phyloP scores from a whole-genome alignment of 2,888 invertebrate genomes.

The Cabera pusaria region DNA sequence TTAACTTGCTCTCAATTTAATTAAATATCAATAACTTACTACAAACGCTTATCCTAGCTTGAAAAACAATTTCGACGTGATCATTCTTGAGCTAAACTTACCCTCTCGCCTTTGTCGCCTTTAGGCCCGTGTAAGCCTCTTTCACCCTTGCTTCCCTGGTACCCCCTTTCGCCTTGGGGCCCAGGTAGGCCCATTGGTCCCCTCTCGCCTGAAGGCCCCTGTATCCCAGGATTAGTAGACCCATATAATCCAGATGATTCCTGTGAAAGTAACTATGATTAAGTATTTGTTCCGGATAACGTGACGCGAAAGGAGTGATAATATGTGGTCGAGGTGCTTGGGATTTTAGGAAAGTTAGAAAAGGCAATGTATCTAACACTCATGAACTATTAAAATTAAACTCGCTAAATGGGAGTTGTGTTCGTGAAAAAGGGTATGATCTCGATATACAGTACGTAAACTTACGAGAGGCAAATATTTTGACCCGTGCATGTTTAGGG shows the following conservation, averaged over 20 bases:
- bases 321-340: too few relatives aligned
- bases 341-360: too few relatives aligned
- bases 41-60: constrained; percentile 9
- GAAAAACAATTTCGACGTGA: constrained; percentile 26
- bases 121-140: constrained; percentile 84
- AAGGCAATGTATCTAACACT: too few relatives aligned
- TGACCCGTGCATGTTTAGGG: too few relatives aligned
- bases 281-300: constrained; percentile 35
- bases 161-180: constrained; percentile 86
- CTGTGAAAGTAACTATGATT: constrained; percentile 56
- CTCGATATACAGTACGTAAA: too few relatives aligned
- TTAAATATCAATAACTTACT: too few relatives aligned
- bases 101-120: constrained; percentile 90
- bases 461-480: too few relatives aligned
- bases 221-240: constrained; percentile 82
- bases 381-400: too few relatives aligned
- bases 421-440: too few relatives aligned
- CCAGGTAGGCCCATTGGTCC: constrained; percentile 87
- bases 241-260: constrained; percentile 78
- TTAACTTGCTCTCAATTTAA: too few relatives aligned
- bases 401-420: too few relatives aligned
- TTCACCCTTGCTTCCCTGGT: constrained; percentile 84
- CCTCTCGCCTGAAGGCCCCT: constrained; percentile 87
- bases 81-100: constrained; percentile 63
- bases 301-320: background rate